Conservation (phyloP, 1,140 invertebrate species). For the Diachasma alloeum region DNA sequence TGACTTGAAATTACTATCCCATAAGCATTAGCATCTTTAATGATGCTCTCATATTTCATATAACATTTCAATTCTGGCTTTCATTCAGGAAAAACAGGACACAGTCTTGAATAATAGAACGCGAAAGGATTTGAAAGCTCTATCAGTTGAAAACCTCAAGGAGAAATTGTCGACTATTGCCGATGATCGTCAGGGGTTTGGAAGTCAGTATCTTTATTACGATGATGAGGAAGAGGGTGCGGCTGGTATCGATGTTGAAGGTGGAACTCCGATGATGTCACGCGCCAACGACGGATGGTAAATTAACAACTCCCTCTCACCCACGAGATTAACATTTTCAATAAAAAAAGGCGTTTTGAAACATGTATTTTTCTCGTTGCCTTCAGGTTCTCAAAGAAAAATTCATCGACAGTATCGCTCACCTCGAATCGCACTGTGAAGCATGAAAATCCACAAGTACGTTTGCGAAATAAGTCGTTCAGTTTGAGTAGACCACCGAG, state of each 20-base stretch:
- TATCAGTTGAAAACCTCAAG: conserved; percentile 20
- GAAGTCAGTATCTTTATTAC: conserved; percentile 73
- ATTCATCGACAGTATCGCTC: conserved; percentile 39
- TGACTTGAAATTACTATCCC: no score
- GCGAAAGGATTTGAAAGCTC: conserved; percentile 1
- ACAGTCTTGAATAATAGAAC: background rate
- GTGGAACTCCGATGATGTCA: conserved; percentile 72
- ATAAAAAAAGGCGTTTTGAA: background rate
- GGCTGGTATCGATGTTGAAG: conserved; percentile 72
- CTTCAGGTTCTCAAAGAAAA: conserved; percentile 44
- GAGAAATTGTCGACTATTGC: conserved; percentile 20
- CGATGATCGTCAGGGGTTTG: conserved; percentile 36
- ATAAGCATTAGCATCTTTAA: no score
- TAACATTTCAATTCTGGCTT: background rate
- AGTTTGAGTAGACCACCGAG: conserved; percentile 41
- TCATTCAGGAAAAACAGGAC: conserved; percentile 16
- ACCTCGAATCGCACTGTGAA: conserved; percentile 32
- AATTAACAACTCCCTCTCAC: background rate
- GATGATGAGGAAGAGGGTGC: conserved; percentile 68
- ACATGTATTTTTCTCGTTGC: background rate
- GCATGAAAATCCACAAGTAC: conserved; percentile 26
- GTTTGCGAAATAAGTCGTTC: conserved; percentile 32
- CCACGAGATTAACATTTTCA: background rate
- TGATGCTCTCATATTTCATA: no score
- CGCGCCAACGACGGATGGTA: conserved; percentile 74